phyloP scores from a whole-genome alignment of 2,797 vertebrate genomes.

The Limnodromus scolopaceus region DNA sequence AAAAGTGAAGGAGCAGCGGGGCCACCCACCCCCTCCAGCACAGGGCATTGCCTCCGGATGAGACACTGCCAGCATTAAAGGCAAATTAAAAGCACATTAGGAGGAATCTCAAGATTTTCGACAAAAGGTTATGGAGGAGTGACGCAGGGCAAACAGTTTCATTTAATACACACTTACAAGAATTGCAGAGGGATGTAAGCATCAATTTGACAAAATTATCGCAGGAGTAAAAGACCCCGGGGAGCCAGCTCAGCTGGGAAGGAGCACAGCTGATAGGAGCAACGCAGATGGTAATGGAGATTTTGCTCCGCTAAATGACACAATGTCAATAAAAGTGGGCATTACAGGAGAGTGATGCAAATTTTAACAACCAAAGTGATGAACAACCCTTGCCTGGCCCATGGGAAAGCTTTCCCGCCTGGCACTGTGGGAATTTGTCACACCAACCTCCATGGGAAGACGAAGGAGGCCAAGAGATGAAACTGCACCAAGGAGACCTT shows the following conservation, averaged over 20 bases:
- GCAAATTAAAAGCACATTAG: not conserved
- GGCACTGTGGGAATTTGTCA: rapidly evolving
- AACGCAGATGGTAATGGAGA: not conserved
- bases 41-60: rapidly evolving
- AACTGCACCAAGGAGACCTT: not conserved
- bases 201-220: not conserved
- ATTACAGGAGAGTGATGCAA: not conserved
- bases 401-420: not conserved
- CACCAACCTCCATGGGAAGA: not conserved
- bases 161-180: not conserved
- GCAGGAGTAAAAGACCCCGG: not conserved
- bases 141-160: not conserved
- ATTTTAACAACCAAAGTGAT: not conserved
- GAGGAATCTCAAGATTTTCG: not conserved
- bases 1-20: rapidly evolving
- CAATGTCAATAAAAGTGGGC: not conserved
- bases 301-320: not conserved
- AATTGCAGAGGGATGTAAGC: not conserved
- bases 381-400: not conserved
- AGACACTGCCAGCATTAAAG: not conserved
- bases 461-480: not conserved
- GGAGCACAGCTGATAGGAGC: not conserved
- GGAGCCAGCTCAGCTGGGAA: not conserved
- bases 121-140: not conserved
- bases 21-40: not conserved